phyloP scores from a whole-genome alignment of 2,888 invertebrate genomes.

The Protophormia terraenovae region DNA sequence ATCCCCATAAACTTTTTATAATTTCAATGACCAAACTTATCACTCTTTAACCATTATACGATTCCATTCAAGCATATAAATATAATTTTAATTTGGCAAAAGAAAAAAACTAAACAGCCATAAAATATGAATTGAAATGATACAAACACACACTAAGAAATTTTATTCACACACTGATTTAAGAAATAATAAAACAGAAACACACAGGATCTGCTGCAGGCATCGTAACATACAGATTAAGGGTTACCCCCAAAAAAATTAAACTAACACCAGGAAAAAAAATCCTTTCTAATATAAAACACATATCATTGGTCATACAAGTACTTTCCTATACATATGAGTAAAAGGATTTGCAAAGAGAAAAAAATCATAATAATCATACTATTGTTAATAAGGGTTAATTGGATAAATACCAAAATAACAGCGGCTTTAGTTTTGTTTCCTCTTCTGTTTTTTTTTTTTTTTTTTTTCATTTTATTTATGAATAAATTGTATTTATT shows the following conservation, averaged over 20 bases:
- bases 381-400: constrained; percentile 61
- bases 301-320: constrained; percentile 39
- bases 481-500: constrained; percentile 32
- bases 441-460: background rate
- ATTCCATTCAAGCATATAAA: constrained; percentile 63
- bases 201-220: constrained; percentile 49
- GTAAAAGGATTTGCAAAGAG: background rate
- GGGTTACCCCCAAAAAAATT: constrained; percentile 58
- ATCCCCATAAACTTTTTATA: too few relatives aligned
- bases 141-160: constrained; percentile 30
- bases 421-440: constrained; percentile 36
- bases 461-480: constrained; percentile 28
- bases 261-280: constrained; percentile 39
- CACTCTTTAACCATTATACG: constrained; percentile 40
- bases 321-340: background rate
- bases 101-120: constrained; percentile 34
- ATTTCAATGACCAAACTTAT: too few relatives aligned
- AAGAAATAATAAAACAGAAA: background rate
- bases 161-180: constrained; percentile 52
- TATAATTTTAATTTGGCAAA: constrained; percentile 55
- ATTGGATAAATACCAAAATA: constrained; percentile 59
- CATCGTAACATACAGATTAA: constrained; percentile 65
- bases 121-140: constrained; percentile 66
- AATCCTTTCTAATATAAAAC: background rate
- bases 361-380: constrained; percentile 30